Evolutionary conservation across 2,113 vertebrate genomes (phyloP).

Genomic region (Epinephelus fuscoguttatus): DNA sequence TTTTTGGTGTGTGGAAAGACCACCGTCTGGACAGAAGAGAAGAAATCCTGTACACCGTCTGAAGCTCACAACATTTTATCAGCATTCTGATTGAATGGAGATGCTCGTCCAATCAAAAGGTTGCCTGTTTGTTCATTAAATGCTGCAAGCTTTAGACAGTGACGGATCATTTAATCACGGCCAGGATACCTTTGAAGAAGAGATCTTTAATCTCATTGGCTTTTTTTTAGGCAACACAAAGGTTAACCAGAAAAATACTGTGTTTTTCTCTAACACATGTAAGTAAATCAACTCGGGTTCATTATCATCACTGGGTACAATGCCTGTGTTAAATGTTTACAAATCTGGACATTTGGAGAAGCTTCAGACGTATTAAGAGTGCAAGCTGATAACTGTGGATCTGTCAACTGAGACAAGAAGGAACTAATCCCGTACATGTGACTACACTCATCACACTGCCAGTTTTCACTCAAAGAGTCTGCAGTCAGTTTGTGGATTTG

Average conservation of each 20-base stretch:
- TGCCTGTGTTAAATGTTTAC: background rate
- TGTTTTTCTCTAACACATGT: background rate
- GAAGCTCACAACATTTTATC: background rate
- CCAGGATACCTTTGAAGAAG: background rate
- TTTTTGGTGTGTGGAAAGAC: background rate
- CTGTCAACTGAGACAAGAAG: background rate
- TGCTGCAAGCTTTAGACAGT: no score
- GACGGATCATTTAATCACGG: background rate
- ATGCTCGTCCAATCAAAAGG: background rate
- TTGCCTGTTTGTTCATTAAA: background rate
- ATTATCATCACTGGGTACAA: background rate
- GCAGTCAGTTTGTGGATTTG: background rate
- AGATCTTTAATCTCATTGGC: background rate
- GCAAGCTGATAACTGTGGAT: background rate
- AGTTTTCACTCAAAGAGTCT: background rate
- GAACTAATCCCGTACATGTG: constrained; percentile 8
- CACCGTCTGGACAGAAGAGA: background rate
- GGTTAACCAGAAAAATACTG: background rate
- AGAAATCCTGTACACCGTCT: background rate
- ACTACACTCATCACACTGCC: background rate
- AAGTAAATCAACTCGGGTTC: background rate
- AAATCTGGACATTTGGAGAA: constrained; percentile 17
- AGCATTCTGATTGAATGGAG: background rate
- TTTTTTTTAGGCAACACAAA: background rate
- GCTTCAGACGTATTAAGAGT: constrained; percentile 5